Percentiles rank a stretch among this genome's conserved stretches.
phyloP scores from a whole-genome alignment of 2,113 vertebrate species.

The Forbesichthys agassizii region DNA sequence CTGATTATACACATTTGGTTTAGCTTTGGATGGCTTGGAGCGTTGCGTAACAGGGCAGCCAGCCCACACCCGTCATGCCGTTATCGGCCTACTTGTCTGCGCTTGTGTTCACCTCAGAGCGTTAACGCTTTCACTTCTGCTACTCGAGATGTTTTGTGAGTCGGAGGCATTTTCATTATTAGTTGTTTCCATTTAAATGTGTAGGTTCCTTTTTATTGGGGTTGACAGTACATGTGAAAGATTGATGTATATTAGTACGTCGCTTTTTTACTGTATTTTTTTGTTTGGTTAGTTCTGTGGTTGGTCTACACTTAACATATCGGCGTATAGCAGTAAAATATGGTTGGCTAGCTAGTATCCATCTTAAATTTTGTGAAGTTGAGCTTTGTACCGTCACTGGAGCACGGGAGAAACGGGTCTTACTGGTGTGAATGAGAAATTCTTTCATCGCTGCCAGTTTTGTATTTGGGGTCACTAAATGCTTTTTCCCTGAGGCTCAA shows the following conservation, averaged over 20 bases:
- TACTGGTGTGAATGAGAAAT: conserved; percentile 33
- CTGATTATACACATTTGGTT: conserved; percentile 36
- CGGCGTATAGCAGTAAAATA: background rate
- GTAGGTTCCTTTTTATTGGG: conserved; percentile 11
- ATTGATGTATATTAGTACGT: conserved; percentile 8
- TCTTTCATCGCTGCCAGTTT: conserved; percentile 32
- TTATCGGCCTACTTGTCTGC: conserved; percentile 50
- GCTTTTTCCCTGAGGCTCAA: conserved; percentile 79
- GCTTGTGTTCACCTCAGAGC: conserved; percentile 57
- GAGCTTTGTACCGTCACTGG: conserved; percentile 1
- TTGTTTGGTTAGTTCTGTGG: conserved; percentile 4
- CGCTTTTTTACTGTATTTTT: conserved; percentile 15
- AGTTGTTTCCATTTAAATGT: background rate
- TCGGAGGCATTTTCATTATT: conserved; percentile 18
- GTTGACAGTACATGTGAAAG: background rate
- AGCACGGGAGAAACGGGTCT: conserved; percentile 36
- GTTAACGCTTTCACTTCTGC: conserved; percentile 38
- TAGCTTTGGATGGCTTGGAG: conserved; percentile 41
- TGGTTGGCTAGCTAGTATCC: background rate
- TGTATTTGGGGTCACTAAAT: conserved; percentile 53
- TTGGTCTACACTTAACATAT: background rate
- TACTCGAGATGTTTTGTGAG: conserved; percentile 19
- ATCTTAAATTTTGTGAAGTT: background rate
- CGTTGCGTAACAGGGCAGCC: conserved; percentile 54
- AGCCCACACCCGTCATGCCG: conserved; percentile 50